phyloP scores from a whole-genome alignment of 2,888 invertebrate species.

The Steromphala cineraria region DNA sequence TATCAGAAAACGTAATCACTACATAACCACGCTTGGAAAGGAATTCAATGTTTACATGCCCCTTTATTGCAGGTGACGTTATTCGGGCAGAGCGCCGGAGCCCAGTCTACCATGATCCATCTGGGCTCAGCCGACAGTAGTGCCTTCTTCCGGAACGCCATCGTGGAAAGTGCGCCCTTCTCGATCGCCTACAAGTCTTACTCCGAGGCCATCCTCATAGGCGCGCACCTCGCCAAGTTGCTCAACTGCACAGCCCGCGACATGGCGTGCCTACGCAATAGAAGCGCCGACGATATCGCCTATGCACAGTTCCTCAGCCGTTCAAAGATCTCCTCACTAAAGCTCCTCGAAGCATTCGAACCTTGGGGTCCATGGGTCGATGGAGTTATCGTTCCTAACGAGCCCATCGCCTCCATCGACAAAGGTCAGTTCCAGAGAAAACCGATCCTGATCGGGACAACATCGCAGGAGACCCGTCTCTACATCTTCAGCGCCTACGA shows the following conservation, averaged over 20 bases:
- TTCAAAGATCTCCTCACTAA: conserved; percentile 52
- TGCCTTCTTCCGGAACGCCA: conserved; percentile 44
- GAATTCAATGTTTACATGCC: too few species aligned
- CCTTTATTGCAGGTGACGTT: conserved; percentile 49
- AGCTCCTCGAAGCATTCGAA: conserved; percentile 64
- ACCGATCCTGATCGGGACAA: conserved; percentile 60
- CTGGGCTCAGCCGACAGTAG: conserved; percentile 39
- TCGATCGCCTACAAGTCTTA: conserved; percentile 51
- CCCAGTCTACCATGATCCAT: conserved; percentile 51
- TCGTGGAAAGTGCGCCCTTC: conserved; percentile 53
- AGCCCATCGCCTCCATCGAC: conserved; percentile 48
- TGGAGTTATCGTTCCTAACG: conserved; percentile 50
- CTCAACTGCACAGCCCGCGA: conserved; percentile 49
- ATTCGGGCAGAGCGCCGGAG: conserved; percentile 60
- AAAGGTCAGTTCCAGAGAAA: conserved; percentile 41
- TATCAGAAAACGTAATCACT: too few species aligned
- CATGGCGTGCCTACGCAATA: conserved; percentile 49
- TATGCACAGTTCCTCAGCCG: conserved; percentile 48
- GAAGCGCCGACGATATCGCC: conserved; percentile 56
- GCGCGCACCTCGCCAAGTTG: conserved; percentile 41
- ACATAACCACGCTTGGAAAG: too few species aligned
- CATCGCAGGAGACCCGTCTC: conserved; percentile 58
- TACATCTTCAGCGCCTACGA: conserved; percentile 59
- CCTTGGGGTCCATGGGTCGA: conserved; percentile 65
- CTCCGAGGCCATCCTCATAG: conserved; percentile 50